A percentile compares a stretch with the other conserved stretches of the same genome.
phyloP scores from a whole-genome alignment of 2,113 vertebrate genomes.

The Laticauda laticaudata region DNA sequence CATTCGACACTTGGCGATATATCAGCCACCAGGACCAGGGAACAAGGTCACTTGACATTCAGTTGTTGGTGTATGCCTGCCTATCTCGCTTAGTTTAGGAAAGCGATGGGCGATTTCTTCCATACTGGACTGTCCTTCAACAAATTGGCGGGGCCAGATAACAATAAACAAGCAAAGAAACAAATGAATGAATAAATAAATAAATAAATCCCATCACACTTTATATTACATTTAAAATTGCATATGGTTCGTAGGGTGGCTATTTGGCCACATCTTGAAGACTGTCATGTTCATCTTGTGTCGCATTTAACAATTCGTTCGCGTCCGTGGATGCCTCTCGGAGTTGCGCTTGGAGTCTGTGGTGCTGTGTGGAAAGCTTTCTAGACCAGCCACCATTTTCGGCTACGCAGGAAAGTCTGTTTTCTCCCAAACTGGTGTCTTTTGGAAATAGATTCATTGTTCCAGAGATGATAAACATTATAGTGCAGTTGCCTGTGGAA shows the following conservation, averaged over 20 bases:
- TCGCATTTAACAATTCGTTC: not conserved
- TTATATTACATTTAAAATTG: not conserved
- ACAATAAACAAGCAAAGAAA: too few relatives aligned
- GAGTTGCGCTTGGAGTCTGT: not conserved
- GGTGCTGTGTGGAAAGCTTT: not conserved
- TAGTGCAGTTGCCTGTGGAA: not conserved
- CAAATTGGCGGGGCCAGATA: not conserved
- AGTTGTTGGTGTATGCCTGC: not conserved
- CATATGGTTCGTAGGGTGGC: not conserved
- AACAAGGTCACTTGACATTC: not conserved
- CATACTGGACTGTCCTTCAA: not conserved
- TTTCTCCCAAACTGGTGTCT: not conserved
- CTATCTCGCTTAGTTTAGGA: not conserved
- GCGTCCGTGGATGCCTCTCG: not conserved
- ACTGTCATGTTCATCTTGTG: not conserved
- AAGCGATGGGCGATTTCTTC: not conserved
- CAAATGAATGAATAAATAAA: too few relatives aligned
- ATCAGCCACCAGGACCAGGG: not conserved
- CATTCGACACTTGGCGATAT: not conserved
- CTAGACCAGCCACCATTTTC: not conserved
- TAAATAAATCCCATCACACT: not conserved
- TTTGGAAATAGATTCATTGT: not conserved
- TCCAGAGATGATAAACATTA: not conserved
- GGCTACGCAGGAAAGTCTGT: not conserved
- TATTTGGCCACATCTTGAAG: not conserved